phyloP scores from a whole-genome alignment of 2,888 invertebrate species.

The Melinaea marsaeus region DNA sequence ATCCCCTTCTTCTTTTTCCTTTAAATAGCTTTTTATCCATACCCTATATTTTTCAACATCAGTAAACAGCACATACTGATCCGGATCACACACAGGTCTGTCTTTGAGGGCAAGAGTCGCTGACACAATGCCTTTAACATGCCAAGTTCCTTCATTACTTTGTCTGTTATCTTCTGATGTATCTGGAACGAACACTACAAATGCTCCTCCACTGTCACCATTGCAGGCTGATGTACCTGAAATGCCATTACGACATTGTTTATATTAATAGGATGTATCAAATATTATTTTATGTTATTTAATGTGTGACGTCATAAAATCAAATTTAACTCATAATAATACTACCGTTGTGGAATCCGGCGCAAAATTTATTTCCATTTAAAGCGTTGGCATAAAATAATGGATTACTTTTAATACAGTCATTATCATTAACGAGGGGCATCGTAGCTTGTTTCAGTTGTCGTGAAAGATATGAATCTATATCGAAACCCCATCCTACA shows the following conservation, averaged over 20 bases:
- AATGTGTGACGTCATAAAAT: background rate
- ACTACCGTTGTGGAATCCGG: too few relatives aligned
- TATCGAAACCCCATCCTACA: constrained; percentile 44
- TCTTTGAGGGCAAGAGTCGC: constrained; percentile 38
- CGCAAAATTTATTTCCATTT: too few relatives aligned
- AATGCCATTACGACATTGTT: background rate
- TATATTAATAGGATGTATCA: background rate
- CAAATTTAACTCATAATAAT: background rate
- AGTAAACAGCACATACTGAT: constrained; percentile 63
- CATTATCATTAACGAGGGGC: too few relatives aligned
- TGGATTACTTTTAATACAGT: too few relatives aligned
- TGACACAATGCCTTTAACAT: constrained; percentile 49
- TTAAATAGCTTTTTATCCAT: constrained; percentile 37
- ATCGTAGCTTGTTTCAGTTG: constrained; percentile 35
- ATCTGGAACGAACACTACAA: constrained; percentile 20
- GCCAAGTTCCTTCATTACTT: constrained; percentile 39
- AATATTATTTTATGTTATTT: background rate
- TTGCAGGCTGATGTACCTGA: constrained; percentile 24
- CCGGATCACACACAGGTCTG: constrained; percentile 55
- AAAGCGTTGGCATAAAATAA: too few relatives aligned
- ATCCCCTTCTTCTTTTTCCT: constrained; percentile 1
- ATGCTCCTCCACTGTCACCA: constrained; percentile 22
- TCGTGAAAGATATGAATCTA: constrained; percentile 33
- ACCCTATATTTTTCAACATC: constrained; percentile 49
- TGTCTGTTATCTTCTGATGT: background rate